Percentiles rank a stretch among this genome's conserved stretches.
These are phyloP conservation scores for Triplophysa siluroides DNA, from an alignment of 2,113 vertebrate species.

Conservation along the genomic window DNA sequence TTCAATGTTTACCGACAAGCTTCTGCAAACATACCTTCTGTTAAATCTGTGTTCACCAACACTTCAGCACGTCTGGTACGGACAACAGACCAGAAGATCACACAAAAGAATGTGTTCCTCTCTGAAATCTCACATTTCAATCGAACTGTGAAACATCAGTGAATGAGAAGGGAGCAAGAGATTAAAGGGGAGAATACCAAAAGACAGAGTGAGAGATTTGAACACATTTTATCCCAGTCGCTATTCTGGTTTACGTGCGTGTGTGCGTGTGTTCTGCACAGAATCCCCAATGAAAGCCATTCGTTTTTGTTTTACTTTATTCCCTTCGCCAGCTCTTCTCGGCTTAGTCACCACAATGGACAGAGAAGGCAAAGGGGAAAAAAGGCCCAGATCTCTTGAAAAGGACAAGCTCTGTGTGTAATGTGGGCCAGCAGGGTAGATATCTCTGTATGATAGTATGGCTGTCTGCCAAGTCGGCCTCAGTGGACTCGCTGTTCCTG, in stretches of 20 bases:
- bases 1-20: not conserved
- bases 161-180: not conserved
- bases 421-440: slow-evolving; percentile 34
- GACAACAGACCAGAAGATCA: not conserved
- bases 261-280: slow-evolving; percentile 20
- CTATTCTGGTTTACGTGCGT: slow-evolving; percentile 56
- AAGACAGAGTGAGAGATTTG: slow-evolving; percentile 43
- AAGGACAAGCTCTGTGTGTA: slow-evolving; percentile 39
- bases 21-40: slow-evolving; percentile 5
- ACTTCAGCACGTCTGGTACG: slow-evolving; percentile 24
- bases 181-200: slow-evolving; percentile 26
- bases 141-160: not conserved
- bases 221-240: slow-evolving; percentile 53
- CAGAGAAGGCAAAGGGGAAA: slow-evolving; percentile 1
- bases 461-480: slow-evolving; percentile 26
- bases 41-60: not conserved
- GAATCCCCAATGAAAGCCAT: slow-evolving; percentile 51
- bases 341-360: slow-evolving; percentile 45
- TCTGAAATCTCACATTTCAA: not conserved
- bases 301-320: slow-evolving; percentile 52
- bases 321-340: slow-evolving; percentile 24
- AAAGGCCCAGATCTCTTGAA: slow-evolving; percentile 28
- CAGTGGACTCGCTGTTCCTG: not conserved
- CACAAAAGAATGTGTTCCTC: not conserved
- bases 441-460: not conserved